Evolutionary conservation across 2,888 invertebrate genomes (phyloP).

Genomic region (Cyrtodaria siliqua): DNA sequence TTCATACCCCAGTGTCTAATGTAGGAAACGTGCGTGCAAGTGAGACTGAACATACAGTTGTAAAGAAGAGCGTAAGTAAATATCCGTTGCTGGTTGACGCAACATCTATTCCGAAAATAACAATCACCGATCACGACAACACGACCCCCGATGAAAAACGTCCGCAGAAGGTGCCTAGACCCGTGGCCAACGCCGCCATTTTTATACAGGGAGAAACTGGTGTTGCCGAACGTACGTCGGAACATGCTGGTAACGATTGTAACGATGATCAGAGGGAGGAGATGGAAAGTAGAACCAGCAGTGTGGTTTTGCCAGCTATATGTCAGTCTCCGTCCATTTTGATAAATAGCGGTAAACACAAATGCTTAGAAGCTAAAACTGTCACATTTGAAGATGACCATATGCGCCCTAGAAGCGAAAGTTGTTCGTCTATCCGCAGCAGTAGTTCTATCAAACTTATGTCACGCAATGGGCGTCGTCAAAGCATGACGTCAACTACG

Average conservation of each 20-base stretch:
- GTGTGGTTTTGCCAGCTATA: slow-evolving; percentile 11
- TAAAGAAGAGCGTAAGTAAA: too few species aligned
- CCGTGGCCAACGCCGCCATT: slow-evolving; percentile 40
- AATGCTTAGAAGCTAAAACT: background rate
- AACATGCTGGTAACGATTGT: background rate
- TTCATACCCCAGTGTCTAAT: too few species aligned
- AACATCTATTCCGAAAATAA: background rate
- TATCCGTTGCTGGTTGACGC: too few species aligned
- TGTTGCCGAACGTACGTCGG: background rate
- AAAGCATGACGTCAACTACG: slow-evolving; percentile 27
- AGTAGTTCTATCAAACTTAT: background rate
- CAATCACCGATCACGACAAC: background rate
- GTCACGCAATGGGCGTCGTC: slow-evolving; percentile 11
- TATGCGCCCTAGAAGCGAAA: background rate
- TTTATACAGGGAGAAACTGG: slow-evolving; percentile 29
- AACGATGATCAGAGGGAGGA: background rate
- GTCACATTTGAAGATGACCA: background rate
- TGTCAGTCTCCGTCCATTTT: slow-evolving; percentile 14
- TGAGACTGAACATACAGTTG: too few species aligned
- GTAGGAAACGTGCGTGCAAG: too few species aligned
- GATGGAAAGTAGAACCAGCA: background rate
- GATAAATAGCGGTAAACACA: background rate
- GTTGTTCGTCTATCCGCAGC: background rate
- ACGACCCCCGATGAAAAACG: background rate
- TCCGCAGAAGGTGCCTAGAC: slow-evolving; percentile 3